Evolutionary conservation across 2,888 invertebrate genomes (phyloP).

Genomic region (Notodromas monacha): DNA sequence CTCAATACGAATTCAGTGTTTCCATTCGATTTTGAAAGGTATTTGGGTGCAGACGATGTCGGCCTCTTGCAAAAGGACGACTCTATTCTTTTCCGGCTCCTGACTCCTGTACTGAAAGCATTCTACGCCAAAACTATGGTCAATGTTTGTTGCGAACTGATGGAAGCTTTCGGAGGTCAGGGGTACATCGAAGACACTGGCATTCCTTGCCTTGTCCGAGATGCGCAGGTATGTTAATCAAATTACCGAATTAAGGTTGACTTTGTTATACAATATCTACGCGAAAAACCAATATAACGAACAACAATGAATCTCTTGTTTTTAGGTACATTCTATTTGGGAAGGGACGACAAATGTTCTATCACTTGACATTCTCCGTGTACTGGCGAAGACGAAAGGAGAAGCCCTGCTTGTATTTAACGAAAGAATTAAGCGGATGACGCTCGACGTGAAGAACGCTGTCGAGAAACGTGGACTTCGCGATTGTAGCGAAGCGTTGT

Average conservation of each 20-base stretch:
- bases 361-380: conserved; percentile 21
- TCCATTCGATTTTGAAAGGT: too few relatives aligned
- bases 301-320: not conserved
- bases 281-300: conserved; percentile 2
- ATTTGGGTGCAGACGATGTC: too few relatives aligned
- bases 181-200: conserved; percentile 25
- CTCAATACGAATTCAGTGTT: too few relatives aligned
- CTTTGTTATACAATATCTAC: conserved; percentile 2
- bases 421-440: too few relatives aligned
- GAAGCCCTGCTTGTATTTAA: conserved; percentile 16
- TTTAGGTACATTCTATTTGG: conserved; percentile 22
- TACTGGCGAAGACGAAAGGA: conserved; percentile 18
- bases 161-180: conserved; percentile 23
- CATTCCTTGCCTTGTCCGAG: conserved; percentile 20
- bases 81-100: conserved; percentile 18
- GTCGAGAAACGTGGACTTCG: too few relatives aligned
- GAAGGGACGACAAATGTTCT: conserved; percentile 25
- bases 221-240: conserved; percentile 18
- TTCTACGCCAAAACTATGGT: conserved; percentile 22
- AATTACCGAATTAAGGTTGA: too few relatives aligned
- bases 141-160: conserved; percentile 18
- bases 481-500: too few relatives aligned
- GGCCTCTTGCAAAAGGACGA: too few relatives aligned
- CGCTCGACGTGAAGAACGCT: too few relatives aligned
- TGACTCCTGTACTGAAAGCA: conserved; percentile 22